A percentile compares a stretch with the other conserved stretches of the same genome.
Conservation (phyloP, 2,797 vertebrate genomes). For the Trichosurus vulpecula region DNA sequence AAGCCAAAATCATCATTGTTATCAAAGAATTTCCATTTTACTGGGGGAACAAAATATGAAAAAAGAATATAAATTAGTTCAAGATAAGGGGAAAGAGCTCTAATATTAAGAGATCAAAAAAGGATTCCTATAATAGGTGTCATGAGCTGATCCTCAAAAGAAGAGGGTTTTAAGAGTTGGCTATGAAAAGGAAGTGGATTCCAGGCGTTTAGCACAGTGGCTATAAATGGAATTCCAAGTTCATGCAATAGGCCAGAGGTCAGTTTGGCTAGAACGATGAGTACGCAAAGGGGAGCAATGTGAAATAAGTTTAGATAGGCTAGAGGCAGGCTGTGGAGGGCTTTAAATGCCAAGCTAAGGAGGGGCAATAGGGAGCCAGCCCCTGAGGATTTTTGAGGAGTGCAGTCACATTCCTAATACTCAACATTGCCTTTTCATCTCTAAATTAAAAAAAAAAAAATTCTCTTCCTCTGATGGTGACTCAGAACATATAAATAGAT, state of each 20-base stretch:
- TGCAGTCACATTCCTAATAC: neutral
- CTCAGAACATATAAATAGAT: neutral
- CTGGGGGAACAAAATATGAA: neutral
- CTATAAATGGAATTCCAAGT: neutral
- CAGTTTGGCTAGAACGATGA: neutral
- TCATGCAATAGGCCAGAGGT: neutral
- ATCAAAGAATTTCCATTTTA: neutral
- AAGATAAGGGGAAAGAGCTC: neutral
- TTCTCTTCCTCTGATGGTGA: neutral
- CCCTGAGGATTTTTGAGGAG: neutral
- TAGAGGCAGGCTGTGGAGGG: neutral
- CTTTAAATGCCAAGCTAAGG: neutral
- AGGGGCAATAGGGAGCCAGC: neutral
- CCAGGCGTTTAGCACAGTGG: neutral
- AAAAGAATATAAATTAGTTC: neutral
- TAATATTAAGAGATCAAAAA: neutral
- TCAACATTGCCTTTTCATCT: neutral
- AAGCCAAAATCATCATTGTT: neutral
- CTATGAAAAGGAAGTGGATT: neutral
- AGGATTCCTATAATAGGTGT: neutral
- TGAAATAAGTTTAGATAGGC: neutral
- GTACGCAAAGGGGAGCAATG: neutral
- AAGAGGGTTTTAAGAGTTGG: neutral
- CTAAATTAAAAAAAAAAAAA: too few relatives aligned
- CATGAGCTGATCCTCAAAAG: neutral